Conservation (phyloP, 2,113 vertebrate species). For the Brienomyrus brachyistius region DNA sequence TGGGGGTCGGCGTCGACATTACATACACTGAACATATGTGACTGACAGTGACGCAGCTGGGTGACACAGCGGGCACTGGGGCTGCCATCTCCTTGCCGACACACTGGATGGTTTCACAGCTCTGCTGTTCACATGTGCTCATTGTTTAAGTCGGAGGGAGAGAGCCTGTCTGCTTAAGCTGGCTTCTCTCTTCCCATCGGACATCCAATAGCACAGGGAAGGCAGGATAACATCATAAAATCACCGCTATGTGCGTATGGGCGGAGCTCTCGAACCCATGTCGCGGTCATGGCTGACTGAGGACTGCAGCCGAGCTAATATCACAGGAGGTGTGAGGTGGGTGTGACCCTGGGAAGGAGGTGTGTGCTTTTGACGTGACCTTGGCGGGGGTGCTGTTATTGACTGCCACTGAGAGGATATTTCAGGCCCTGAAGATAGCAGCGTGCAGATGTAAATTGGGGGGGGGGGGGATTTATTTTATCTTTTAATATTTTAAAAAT, state of each 20-base stretch:
- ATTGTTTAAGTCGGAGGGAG: not conserved
- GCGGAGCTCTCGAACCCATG: not conserved
- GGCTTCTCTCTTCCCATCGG: not conserved
- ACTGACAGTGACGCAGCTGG: not conserved
- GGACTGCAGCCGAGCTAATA: not conserved
- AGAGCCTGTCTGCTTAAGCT: not conserved
- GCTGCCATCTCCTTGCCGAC: not conserved
- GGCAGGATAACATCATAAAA: not conserved
- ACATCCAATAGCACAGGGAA: not conserved
- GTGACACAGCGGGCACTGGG: not conserved
- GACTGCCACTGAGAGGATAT: not conserved
- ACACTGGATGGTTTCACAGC: not conserved
- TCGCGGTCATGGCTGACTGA: not conserved
- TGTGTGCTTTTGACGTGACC: not conserved
- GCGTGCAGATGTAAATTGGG: not conserved
- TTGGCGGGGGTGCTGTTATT: not conserved
- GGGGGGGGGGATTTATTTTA: not conserved
- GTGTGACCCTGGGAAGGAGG: not conserved
- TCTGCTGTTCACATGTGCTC: not conserved
- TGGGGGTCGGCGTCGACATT: not conserved
- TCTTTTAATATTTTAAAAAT: not conserved
- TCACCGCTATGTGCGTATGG: not conserved
- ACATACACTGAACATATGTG: not conserved
- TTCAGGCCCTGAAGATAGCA: not conserved
- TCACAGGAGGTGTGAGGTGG: not conserved